Conservation (phyloP, 2,113 vertebrate genomes). For the Oreochromis aureus region DNA sequence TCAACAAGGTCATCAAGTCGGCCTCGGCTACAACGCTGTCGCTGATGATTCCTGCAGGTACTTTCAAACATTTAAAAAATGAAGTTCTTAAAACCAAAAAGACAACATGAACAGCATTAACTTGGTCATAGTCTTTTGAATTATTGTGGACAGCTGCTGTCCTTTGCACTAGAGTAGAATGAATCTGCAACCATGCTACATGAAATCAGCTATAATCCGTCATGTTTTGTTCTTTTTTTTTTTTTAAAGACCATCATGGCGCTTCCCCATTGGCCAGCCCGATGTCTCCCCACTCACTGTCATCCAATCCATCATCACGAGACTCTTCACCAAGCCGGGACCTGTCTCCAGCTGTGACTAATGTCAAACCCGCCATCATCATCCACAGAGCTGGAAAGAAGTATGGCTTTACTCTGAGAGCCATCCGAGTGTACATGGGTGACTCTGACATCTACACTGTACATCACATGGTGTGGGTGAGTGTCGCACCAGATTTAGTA, state of each 20-base stretch:
- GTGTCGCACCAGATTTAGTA: neutral
- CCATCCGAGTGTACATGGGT: constrained; percentile 97
- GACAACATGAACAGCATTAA: neutral
- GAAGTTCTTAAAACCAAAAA: neutral
- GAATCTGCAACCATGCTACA: neutral
- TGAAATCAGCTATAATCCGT: neutral
- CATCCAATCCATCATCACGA: constrained; percentile 94
- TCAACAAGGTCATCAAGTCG: constrained; percentile 98
- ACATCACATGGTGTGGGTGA: constrained; percentile 98
- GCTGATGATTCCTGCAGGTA: constrained; percentile 93
- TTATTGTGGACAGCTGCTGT: neutral
- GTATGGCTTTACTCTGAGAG: constrained; percentile 94
- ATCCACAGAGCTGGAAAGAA: constrained; percentile 95
- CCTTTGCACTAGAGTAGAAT: neutral
- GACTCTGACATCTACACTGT: constrained; percentile 94
- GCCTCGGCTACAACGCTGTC: constrained; percentile 93
- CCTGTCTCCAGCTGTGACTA: constrained; percentile 83
- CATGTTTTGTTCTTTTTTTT: neutral
- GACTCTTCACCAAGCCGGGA: constrained; percentile 96
- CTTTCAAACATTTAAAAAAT: neutral
- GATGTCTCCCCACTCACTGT: constrained; percentile 95
- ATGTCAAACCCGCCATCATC: constrained; percentile 82
- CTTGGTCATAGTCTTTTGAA: neutral
- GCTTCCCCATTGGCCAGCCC: constrained; percentile 94
- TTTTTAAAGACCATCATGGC: constrained; percentile 81